phyloP scores from a whole-genome alignment of 2,888 invertebrate genomes.

The Aricia artaxerxes region DNA sequence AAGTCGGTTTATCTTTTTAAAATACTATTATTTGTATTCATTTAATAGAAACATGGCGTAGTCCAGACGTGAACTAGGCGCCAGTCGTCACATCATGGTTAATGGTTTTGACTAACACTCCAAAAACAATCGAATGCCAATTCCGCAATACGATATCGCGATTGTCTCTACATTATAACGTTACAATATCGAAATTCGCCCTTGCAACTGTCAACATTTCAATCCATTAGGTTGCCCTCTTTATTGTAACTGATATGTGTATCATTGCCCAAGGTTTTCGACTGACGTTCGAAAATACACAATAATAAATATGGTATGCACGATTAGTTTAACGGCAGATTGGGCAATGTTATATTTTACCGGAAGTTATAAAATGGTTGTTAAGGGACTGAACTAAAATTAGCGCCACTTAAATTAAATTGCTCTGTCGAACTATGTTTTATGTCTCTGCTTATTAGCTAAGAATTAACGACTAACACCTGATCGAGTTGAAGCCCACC shows the following conservation, averaged over 20 bases:
- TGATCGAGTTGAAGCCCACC: too few species aligned
- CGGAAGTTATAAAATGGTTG: background rate
- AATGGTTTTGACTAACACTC: background rate
- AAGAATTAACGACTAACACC: too few species aligned
- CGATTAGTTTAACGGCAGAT: background rate
- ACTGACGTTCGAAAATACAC: conserved; percentile 34
- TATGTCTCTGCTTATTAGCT: too few species aligned
- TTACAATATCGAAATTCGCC: conserved; percentile 27
- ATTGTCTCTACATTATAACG: conserved; percentile 11
- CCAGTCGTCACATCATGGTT: background rate
- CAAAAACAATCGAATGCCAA: background rate
- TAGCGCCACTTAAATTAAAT: background rate
- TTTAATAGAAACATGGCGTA: too few species aligned
- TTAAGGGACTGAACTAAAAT: background rate
- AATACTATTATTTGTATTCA: too few species aligned
- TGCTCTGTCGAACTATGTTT: too few species aligned
- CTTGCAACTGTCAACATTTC: conserved; percentile 22
- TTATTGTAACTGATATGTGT: conserved; percentile 30
- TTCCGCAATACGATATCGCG: conserved; percentile 7
- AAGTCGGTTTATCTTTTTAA: too few species aligned
- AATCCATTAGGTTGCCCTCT: conserved; percentile 25
- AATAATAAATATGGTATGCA: conserved; percentile 7
- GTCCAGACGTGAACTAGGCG: background rate
- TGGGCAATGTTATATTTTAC: background rate
- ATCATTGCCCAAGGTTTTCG: conserved; percentile 11